Percentiles rank a stretch among this genome's conserved stretches.
Evolutionary conservation across 2,888 invertebrate genomes (phyloP).

Genomic region (Folsomia candida): DNA sequence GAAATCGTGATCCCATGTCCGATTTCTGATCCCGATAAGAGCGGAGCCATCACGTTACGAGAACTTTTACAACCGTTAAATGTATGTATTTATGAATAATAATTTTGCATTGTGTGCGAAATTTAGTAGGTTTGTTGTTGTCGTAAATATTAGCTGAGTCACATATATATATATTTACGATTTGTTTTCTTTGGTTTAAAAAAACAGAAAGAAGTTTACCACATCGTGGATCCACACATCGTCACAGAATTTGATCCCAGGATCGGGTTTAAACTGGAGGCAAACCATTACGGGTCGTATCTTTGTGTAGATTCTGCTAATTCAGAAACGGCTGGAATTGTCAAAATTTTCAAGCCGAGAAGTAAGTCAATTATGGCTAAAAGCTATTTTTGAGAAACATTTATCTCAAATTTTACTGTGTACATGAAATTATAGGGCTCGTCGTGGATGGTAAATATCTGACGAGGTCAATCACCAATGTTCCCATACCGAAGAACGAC

Average conservation of each 20-base stretch:
- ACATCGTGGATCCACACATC: neutral
- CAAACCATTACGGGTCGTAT: conserved; percentile 27
- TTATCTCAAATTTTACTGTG: too few relatives aligned
- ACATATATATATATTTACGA: too few relatives aligned
- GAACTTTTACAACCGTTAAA: neutral
- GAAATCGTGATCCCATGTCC: conserved; percentile 21
- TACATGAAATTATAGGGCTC: conserved; percentile 28
- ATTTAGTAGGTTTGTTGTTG: too few relatives aligned
- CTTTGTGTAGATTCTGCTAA: conserved; percentile 23
- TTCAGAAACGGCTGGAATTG: conserved; percentile 25
- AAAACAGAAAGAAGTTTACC: neutral
- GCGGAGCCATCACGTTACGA: neutral
- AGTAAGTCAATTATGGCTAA: conserved; percentile 21
- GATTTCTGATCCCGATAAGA: conserved; percentile 13
- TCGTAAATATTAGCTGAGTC: too few relatives aligned
- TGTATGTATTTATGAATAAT: too few relatives aligned
- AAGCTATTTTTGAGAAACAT: too few relatives aligned
- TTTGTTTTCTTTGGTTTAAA: too few relatives aligned
- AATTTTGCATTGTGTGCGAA: too few relatives aligned
- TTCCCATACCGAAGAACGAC: conserved; percentile 18
- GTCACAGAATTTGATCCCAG: conserved; percentile 16
- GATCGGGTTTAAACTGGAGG: conserved; percentile 23
- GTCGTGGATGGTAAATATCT: conserved; percentile 22
- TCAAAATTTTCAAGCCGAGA: conserved; percentile 29
- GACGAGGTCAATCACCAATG: conserved; percentile 24